phyloP scores from a whole-genome alignment of 2,113 vertebrate genomes.

The Sinocyclocheilus anophthalmus region DNA sequence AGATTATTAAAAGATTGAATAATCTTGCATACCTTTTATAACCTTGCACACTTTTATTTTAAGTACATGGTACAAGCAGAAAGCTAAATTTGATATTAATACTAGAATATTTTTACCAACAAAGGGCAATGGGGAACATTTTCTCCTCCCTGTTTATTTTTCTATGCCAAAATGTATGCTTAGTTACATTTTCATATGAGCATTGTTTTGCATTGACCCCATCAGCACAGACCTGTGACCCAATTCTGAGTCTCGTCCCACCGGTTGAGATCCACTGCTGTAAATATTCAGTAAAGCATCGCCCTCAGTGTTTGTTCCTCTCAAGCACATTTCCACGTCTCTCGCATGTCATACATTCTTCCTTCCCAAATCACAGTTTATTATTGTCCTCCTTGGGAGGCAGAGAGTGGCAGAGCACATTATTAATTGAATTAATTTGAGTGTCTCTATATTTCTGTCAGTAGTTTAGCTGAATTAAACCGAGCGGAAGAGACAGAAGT shows the following conservation, averaged over 20 bases:
- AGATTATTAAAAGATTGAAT: not conserved
- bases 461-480: conserved; percentile 28
- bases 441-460: conserved; percentile 24
- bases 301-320: not conserved
- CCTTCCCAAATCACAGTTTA: conserved; percentile 25
- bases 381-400: not conserved
- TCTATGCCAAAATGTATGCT: not conserved
- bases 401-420: conserved; percentile 1
- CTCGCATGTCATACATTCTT: conserved; percentile 2
- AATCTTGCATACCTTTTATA: not conserved
- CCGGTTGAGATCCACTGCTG: not conserved
- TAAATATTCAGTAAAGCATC: not conserved
- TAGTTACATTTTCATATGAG: not conserved
- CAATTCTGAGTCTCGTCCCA: too few species aligned
- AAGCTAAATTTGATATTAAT: too few species aligned
- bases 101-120: not conserved
- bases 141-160: not conserved
- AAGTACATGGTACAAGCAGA: too few species aligned
- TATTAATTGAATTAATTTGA: conserved; percentile 32
- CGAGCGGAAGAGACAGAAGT: conserved; percentile 58
- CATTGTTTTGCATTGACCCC: not conserved
- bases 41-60: not conserved
- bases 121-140: not conserved
- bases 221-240: not conserved
- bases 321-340: not conserved